phyloP scores from a whole-genome alignment of 2,797 vertebrate species.

The Semotilus atromaculatus region DNA sequence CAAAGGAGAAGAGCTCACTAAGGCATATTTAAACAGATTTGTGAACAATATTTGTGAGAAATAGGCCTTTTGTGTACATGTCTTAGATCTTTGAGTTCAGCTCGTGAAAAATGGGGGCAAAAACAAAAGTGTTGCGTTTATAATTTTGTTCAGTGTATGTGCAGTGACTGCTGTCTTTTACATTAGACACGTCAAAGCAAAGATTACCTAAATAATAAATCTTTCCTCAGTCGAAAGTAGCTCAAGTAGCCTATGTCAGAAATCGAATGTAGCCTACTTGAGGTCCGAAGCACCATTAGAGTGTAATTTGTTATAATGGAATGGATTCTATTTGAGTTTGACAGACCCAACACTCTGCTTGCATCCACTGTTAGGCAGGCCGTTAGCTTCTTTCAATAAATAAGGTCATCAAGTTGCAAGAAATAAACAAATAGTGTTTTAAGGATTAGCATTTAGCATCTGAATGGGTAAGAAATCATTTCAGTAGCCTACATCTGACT shows the following conservation, averaged over 20 bases:
- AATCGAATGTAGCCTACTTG: too few relatives aligned
- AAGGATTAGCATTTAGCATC: conserved; percentile 1
- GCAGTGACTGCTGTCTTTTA: neutral
- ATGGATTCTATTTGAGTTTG: neutral
- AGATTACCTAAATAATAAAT: neutral
- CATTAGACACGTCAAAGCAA: neutral
- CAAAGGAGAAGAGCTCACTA: too few relatives aligned
- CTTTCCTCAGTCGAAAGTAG: neutral
- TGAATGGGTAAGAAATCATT: neutral
- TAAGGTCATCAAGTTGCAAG: neutral
- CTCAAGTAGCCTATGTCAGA: neutral
- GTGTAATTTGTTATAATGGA: neutral
- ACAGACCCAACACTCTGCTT: neutral
- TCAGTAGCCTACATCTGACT: too few relatives aligned
- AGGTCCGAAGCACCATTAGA: too few relatives aligned
- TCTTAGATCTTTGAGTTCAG: too few relatives aligned
- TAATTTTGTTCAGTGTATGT: too few relatives aligned
- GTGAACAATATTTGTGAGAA: too few relatives aligned
- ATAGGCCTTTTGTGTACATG: too few relatives aligned
- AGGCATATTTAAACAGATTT: too few relatives aligned
- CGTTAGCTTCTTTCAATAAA: neutral
- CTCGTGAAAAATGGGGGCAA: too few relatives aligned
- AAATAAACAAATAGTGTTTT: neutral
- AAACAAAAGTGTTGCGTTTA: too few relatives aligned
- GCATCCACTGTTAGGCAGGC: neutral